Conservation (phyloP, 2,797 vertebrate species). For the Rhinoraja longicauda region DNA sequence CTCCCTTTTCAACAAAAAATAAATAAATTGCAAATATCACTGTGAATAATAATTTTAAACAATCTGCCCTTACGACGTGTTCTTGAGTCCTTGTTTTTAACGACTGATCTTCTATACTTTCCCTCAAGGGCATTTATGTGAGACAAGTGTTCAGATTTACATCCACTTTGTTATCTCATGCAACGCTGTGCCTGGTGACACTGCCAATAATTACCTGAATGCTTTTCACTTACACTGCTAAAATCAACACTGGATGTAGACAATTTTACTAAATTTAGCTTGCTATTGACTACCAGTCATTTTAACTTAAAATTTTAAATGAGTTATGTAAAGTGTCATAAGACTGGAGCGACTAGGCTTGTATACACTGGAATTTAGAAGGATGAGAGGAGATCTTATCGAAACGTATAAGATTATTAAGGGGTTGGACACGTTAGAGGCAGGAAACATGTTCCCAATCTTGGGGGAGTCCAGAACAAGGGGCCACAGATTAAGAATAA, state of each 20-base stretch:
- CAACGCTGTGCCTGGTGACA: neutral
- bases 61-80: neutral
- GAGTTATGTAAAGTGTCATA: conserved; percentile 77
- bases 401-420: too few species aligned
- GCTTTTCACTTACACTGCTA: conserved; percentile 76
- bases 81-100: conserved; percentile 17
- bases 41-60: conserved; percentile 21
- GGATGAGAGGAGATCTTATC: too few species aligned
- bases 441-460: too few species aligned
- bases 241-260: conserved; percentile 64
- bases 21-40: conserved; percentile 22
- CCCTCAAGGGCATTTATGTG: conserved; percentile 25
- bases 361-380: too few species aligned
- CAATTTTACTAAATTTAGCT: conserved; percentile 72
- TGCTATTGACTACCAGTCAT: conserved; percentile 65
- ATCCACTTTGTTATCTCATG: neutral
- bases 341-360: too few species aligned
- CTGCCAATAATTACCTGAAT: conserved; percentile 62
- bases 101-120: conserved; percentile 4
- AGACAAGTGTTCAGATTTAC: conserved; percentile 45
- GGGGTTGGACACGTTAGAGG: too few species aligned
- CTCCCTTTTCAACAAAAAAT: neutral
- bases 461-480: too few species aligned
- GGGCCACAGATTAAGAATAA: too few species aligned
- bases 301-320: conserved; percentile 78